Percentiles rank a stretch among this genome's conserved stretches.
phyloP scores from a whole-genome alignment of 2,888 invertebrate species.

The Polylopha cassiicola region DNA sequence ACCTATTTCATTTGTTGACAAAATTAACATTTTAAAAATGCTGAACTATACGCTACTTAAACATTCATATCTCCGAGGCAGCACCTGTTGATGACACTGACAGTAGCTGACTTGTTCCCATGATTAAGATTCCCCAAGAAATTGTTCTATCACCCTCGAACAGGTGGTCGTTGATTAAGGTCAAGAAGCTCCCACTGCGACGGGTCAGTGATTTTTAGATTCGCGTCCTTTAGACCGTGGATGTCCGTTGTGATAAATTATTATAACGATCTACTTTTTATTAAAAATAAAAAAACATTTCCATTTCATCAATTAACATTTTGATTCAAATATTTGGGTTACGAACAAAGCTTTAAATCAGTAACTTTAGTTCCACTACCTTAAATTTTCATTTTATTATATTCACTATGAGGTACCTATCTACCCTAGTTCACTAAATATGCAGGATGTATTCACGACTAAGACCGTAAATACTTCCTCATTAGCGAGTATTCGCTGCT shows the following conservation, averaged over 20 bases:
- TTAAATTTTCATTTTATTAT: too few species aligned
- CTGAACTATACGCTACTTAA: too few species aligned
- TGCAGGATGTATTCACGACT: slow-evolving; percentile 32
- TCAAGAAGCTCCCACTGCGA: slow-evolving; percentile 67
- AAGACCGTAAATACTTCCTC: slow-evolving; percentile 62
- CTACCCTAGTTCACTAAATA: slow-evolving; percentile 12
- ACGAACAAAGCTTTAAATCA: too few species aligned
- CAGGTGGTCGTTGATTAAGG: slow-evolving; percentile 70
- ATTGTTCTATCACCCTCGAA: slow-evolving; percentile 43
- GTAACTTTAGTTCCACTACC: too few species aligned
- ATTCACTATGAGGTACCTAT: too few species aligned
- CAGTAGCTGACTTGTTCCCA: slow-evolving; percentile 50
- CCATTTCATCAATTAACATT: too few species aligned
- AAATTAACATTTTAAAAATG: too few species aligned
- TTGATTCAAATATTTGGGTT: too few species aligned
- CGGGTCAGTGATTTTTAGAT: slow-evolving; percentile 57
- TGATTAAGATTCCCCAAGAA: slow-evolving; percentile 66
- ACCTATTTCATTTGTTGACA: too few species aligned
- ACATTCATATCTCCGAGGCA: slow-evolving; percentile 6
- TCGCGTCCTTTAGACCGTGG: slow-evolving; percentile 50
- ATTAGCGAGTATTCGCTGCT: slow-evolving; percentile 64
- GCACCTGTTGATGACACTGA: slow-evolving; percentile 26
- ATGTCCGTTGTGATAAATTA: slow-evolving; percentile 54
- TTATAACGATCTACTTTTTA: slow-evolving; percentile 25
- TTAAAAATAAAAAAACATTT: too few species aligned